phyloP scores from a whole-genome alignment of 2,797 vertebrate species.

The Paguma larvata region DNA sequence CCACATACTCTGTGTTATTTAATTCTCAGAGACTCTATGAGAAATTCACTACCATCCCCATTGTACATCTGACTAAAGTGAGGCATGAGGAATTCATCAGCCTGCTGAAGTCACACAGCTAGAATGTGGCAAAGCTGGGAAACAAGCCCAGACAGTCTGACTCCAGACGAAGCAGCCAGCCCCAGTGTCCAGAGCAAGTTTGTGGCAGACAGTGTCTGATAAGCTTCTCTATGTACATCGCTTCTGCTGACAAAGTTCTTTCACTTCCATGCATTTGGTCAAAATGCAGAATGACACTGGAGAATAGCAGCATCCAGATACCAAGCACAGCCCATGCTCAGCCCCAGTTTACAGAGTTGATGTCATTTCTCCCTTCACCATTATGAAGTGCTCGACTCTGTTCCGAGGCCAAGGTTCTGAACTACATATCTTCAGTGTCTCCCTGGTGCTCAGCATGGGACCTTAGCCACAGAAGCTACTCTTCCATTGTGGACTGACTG shows the following conservation, averaged over 20 bases:
- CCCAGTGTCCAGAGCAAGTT: background rate
- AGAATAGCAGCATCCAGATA: background rate
- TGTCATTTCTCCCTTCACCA: background rate
- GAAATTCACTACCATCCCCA: background rate
- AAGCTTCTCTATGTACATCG: background rate
- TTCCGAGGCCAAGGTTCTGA: background rate
- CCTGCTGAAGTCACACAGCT: background rate
- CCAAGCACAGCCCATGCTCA: background rate
- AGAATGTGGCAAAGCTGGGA: background rate
- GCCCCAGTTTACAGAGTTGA: background rate
- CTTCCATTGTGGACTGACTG: background rate
- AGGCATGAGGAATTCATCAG: background rate
- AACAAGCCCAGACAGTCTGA: background rate
- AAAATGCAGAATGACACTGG: background rate
- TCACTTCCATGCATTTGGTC: background rate
- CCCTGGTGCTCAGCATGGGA: background rate
- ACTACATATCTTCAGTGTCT: background rate
- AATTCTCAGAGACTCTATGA: background rate
- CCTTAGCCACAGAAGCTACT: background rate
- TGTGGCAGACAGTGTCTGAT: background rate
- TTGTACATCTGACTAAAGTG: slow-evolving; percentile 25
- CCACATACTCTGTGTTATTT: background rate
- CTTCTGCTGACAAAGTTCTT: slow-evolving; percentile 40
- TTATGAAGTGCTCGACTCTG: background rate
- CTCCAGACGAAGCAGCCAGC: background rate